phyloP scores from a whole-genome alignment of 2,113 vertebrate species.

The Sinocyclocheilus maitianheensis region DNA sequence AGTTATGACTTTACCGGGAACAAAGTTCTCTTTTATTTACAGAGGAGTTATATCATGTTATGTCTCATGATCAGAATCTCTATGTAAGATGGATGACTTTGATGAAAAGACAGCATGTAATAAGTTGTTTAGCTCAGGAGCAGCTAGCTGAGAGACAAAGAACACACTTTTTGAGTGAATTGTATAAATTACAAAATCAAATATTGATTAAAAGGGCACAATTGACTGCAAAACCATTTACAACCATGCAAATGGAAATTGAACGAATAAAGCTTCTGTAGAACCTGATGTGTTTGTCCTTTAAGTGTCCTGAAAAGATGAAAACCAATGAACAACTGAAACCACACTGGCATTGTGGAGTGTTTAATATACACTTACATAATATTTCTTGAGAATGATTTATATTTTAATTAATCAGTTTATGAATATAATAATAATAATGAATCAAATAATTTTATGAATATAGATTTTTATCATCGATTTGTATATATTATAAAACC shows the following conservation, averaged over 20 bases:
- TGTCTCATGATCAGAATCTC: neutral
- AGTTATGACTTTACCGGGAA: neutral
- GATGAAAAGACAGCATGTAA: constrained; percentile 4
- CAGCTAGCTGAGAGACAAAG: neutral
- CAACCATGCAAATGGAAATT: constrained; percentile 11
- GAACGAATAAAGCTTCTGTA: constrained; percentile 75
- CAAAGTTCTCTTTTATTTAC: neutral
- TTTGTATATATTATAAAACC: neutral
- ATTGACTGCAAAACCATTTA: neutral
- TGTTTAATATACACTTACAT: neutral
- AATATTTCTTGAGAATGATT: neutral
- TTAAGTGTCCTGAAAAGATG: neutral
- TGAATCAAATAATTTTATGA: neutral
- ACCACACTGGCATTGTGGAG: neutral
- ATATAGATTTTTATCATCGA: neutral
- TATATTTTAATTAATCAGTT: neutral
- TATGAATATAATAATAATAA: too few relatives aligned
- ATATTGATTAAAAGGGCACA: neutral
- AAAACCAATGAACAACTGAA: neutral
- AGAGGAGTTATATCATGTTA: neutral
- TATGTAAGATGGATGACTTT: neutral
- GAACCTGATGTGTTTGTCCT: constrained; percentile 39
- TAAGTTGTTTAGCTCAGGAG: constrained; percentile 30
- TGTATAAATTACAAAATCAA: neutral
- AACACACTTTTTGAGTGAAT: neutral